Conservation (phyloP, 1,140 invertebrate species). For the Drosophila kepulauana region DNA sequence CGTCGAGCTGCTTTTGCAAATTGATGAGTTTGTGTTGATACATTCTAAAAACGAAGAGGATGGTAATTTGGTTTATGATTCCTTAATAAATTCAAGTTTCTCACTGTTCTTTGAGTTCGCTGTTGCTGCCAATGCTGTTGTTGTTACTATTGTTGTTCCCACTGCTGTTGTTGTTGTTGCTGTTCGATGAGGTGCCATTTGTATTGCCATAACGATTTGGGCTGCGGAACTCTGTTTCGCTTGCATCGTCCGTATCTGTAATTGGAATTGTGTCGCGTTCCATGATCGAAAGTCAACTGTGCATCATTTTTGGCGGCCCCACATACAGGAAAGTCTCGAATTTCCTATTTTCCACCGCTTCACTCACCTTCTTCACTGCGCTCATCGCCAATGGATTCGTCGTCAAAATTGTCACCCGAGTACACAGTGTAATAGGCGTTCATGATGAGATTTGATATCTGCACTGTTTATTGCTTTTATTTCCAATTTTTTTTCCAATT, state of each 20-base stretch:
- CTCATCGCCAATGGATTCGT: conserved; percentile 73
- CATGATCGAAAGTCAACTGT: conserved; percentile 26
- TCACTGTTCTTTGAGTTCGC: conserved; percentile 96
- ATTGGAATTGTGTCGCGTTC: conserved; percentile 84
- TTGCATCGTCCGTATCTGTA: conserved; percentile 95
- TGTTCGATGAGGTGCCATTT: conserved; percentile 84
- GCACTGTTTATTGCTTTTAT: conserved; percentile 6
- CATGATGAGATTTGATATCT: conserved; percentile 32
- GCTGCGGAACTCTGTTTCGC: conserved; percentile 93
- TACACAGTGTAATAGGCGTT: conserved; percentile 63
- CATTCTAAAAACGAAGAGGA: conserved; percentile 88
- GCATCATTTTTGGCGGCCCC: conserved; percentile 8
- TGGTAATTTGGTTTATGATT: too few relatives aligned
- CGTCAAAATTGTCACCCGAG: conserved; percentile 67
- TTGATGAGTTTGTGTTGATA: conserved; percentile 96
- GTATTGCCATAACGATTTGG: conserved; percentile 89
- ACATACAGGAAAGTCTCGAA: neutral
- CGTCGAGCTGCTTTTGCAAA: conserved; percentile 95
- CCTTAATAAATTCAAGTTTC: conserved; percentile 3
- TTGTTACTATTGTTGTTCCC: conserved; percentile 55
- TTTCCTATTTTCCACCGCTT: conserved; percentile 11
- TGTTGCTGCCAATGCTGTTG: conserved; percentile 68
- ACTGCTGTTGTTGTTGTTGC: conserved; percentile 43
- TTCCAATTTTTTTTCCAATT: neutral
- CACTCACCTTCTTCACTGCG: conserved; percentile 73